Evolutionary conservation across 2,113 vertebrate genomes (phyloP), one percentile per base, ranked within the genome.

Genomic region (Gobio gobio): DNA sequence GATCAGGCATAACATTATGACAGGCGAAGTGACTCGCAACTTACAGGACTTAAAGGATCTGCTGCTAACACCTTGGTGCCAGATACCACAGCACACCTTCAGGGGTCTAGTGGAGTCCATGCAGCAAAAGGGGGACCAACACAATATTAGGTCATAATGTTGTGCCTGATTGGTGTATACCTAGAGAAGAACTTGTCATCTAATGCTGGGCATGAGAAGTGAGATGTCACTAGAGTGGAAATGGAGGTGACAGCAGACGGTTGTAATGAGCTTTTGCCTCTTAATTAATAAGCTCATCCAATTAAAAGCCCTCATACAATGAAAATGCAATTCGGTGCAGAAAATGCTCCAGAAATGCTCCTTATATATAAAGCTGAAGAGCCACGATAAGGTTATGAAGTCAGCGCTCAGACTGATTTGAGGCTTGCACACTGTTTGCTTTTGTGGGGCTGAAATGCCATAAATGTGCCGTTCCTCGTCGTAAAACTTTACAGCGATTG

Each of bases 401-500:
- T 49, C 43, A 9, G 14, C 9, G 24, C 8, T 14, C 8, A 10
- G 40, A 47, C 18, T 45, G 77, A 63, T 79, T 45, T 78, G 76
- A 6, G 36, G 33, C 33, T 20, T 61, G 56, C 13, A 8, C 29
- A 5, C 51, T 43, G 33, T 79, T 63, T 29, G 78, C 24, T 80
- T 78, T 64, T 47, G 40, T 47, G 40, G 40, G 36, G 40, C 78
- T 64, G 40, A 80, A 80, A 63, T 45, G n/a, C 43, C 78, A 63
- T 80, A 63, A 80, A 80, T 29, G 78, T 9, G 78, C 78, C 20
- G 78, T 80, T 80, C n/a, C 59, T 80, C 58, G 18, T 26, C 13
- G 45, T 79, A 26, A 63, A 78, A 18, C 16, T 63, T 1, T 63
- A 47, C 56, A 26, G 54, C 3, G 58, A 18, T 63, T 16, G 40